Evolutionary conservation across 2,797 vertebrate genomes (phyloP), one percentile per base, ranked within the genome.

Genomic region (Bucorvus abyssinicus): DNA sequence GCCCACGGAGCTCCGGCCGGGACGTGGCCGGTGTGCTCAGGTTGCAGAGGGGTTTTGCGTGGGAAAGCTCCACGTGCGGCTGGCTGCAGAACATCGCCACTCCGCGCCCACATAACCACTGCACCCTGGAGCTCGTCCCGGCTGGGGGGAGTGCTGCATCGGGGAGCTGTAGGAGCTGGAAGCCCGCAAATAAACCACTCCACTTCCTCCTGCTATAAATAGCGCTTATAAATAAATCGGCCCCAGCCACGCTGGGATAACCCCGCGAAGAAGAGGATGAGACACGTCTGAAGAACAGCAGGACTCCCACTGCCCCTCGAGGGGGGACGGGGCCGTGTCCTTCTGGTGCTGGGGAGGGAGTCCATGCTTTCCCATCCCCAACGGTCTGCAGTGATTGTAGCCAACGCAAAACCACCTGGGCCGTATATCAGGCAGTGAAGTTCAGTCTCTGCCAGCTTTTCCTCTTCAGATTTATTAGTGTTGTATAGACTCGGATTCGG

Each of bases 381-480:
- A 9, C 21, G 32, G 70, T 21, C 34, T 71, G 65, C 3, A 0
- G 40, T 15, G 38, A 55, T 64, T 82, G 82, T 18, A 87, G 78
- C 30, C 73, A 75, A 27, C 5, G 16, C 79, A 56, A 81, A 96
- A 84, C 32, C 93, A 95, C 87, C 92, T 92, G 95, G 93, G 90
- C 95, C n/a, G 4, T 85, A 50, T 86, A 89, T 95, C 88, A 94
- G 90, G 56, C 64, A 9, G 53, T 1, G 34, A 87, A 69, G 56
- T 36, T 94, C 76, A 75, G 64, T 5, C 78, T 74, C 79, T 68
- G 83, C 88, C 87, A 92, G 89, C 36, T 95, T 92, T 93, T 65
- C 71, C 76, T 92, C 75, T 81, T 40, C 69, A 84, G 92, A 89
- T 97, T 96, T 97, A 96, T 95, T 92, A 69, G 86, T 3, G 7